A percentile compares a stretch with the other conserved stretches of the same genome.
These are phyloP conservation scores for Crepidodera aurea DNA, from an alignment of 2,888 invertebrate species.

Conservation along the genomic window DNA sequence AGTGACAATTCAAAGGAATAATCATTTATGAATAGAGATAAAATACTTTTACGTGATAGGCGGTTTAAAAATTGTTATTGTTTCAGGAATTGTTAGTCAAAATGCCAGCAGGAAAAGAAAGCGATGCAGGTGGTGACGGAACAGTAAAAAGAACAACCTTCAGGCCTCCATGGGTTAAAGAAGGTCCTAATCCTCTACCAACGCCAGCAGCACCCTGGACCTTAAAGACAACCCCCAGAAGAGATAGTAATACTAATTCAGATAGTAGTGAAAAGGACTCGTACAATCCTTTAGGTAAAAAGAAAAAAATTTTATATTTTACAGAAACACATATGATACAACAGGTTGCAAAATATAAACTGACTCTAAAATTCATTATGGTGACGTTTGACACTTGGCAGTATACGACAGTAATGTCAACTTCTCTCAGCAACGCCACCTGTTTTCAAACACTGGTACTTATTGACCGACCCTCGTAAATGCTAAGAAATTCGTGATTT, in stretches of 20 bases:
- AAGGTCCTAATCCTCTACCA: conserved; percentile 67
- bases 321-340: too few species aligned
- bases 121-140: conserved; percentile 54
- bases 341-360: too few species aligned
- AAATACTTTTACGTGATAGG: too few species aligned
- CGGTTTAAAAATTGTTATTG: background rate
- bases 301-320: background rate
- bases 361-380: too few species aligned
- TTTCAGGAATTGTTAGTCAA: background rate
- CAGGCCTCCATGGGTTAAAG: conserved; percentile 80
- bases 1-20: too few species aligned
- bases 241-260: conserved; percentile 45
- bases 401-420: too few species aligned
- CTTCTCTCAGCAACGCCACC: too few species aligned
- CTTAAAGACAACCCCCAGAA: conserved; percentile 63
- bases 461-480: too few species aligned
- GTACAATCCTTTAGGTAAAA: conserved; percentile 47
- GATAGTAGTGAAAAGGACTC: conserved; percentile 21
- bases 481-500: too few species aligned
- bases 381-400: too few species aligned
- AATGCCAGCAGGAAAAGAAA: conserved; percentile 65
- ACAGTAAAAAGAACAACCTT: conserved; percentile 70
- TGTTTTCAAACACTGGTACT: too few species aligned
- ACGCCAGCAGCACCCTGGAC: conserved; percentile 67
- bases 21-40: too few species aligned